Percentiles rank a stretch among this genome's conserved stretches.
These are phyloP conservation scores for Nothocercus julius DNA, from an alignment of 2,113 vertebrate species.

Conservation along the genomic window DNA sequence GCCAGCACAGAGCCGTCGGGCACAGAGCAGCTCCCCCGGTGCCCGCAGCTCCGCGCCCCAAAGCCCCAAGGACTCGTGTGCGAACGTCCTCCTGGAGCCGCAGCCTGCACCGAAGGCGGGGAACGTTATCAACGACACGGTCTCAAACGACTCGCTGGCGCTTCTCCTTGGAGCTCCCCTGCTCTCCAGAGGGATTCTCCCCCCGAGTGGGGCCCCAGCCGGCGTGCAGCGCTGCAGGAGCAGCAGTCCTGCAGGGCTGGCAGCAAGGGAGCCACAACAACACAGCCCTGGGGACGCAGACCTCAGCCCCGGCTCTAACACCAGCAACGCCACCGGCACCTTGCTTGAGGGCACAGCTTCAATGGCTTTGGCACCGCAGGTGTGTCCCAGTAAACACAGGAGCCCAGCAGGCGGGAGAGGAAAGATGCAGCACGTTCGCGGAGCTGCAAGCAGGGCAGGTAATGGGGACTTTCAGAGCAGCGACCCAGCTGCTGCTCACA, in stretches of 20 bases:
- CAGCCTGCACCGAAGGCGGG: fast-evolving
- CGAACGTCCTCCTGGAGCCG: fast-evolving
- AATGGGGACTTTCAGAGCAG: not conserved
- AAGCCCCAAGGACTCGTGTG: fast-evolving
- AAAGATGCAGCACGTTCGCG: not conserved
- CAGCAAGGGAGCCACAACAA: not conserved
- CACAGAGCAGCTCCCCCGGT: not conserved
- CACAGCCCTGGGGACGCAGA: not conserved
- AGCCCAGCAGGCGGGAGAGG: fast-evolving
- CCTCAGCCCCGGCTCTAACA: not conserved
- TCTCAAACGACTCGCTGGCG: fast-evolving
- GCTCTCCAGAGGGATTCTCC: not conserved
- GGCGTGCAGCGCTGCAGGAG: not conserved
- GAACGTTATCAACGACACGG: fast-evolving
- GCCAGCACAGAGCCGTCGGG: not conserved
- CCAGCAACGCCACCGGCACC: fast-evolving
- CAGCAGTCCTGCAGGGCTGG: not conserved
- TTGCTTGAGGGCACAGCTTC: fast-evolving
- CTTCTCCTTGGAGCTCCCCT: not conserved
- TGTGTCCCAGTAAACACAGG: not conserved
- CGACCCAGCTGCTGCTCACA: not conserved
- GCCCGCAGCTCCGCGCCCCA: not conserved
- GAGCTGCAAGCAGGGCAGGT: not conserved
- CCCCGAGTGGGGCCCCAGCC: fast-evolving
- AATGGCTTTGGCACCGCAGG: not conserved